Base-by-base conservation (phyloP, 2,113 vertebrate genomes). In the Oceanodroma tethys region DNA sequence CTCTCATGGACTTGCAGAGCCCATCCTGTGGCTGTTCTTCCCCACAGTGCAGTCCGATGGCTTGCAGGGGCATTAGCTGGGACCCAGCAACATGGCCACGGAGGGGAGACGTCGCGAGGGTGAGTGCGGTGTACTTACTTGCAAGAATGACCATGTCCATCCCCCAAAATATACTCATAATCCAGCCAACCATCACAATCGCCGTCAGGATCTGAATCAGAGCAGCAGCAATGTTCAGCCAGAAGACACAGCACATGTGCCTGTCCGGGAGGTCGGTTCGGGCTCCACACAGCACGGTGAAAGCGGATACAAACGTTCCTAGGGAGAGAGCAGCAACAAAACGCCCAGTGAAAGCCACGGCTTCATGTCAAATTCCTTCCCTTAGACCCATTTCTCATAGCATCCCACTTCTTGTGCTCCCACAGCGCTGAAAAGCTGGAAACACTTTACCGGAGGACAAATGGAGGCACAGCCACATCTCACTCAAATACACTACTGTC, bases 161-260 rank as follows among this genome's bases (percentile, higher is more conserved):
- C 60, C 99, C 99, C 99, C 99, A 99, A 93, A 99, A 99, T 98
- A 99, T 99, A 97, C 99, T 99, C 99, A 99, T 99, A 98, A 99
- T 99, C 99, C 99, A 99, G 75, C 99, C 99, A 72, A 99, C 99
- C 99, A 99, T 99, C 95, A 99, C 99, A 4, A 99, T 98, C 8
- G 99, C 99, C 0, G 99, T 99, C 93, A 99, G 98, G 88, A 99
- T 98, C 98, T 99, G 99, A 97, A 99, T 99, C 93, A 99, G 98
- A 25, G 99, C 99, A 0, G 99, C 99, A 0, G 99, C 99, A 19
- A 99, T 98, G 96, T 99, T 99, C 66, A 99, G 98, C 99, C 99
- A 99, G 98, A 99, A 99, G 94, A 99, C 99, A 22, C 99, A 99
- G 97, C 99, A 99, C 81, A 99, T 97, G 20, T 99, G 99, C 81